Percentiles rank a stretch among this genome's conserved stretches.
These are phyloP conservation scores for Neogale vison DNA, from an alignment of 2,113 vertebrate species.

Conservation along the genomic window DNA sequence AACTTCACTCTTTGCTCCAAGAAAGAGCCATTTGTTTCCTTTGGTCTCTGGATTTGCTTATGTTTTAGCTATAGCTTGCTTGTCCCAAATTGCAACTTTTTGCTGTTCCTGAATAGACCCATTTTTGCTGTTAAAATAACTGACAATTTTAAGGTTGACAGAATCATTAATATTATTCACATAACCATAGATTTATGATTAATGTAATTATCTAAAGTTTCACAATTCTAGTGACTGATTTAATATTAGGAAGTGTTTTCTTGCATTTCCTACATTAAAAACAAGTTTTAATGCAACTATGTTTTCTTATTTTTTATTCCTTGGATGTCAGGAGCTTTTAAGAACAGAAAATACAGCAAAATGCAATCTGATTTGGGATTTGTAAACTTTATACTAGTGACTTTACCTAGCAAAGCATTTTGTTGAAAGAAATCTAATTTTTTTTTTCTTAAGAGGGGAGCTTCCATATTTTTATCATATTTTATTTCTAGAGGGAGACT, in stretches of 20 bases:
- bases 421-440: background rate
- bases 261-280: conserved; percentile 19
- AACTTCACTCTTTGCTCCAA: background rate
- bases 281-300: background rate
- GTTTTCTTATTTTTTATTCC: background rate
- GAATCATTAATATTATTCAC: background rate
- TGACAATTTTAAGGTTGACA: background rate
- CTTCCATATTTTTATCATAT: background rate
- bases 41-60: background rate
- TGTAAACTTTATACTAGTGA: conserved; percentile 1
- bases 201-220: background rate
- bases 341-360: conserved; percentile 3
- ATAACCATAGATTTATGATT: background rate
- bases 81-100: background rate
- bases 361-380: conserved; percentile 14
- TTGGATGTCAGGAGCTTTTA: background rate
- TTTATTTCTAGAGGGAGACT: background rate
- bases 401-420: conserved; percentile 43
- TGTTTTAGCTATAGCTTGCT: background rate
- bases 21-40: background rate
- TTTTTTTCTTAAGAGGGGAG: background rate
- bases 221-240: background rate
- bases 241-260: background rate
- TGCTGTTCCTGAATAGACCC: background rate
- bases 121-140: background rate